Percentiles rank a stretch among this genome's conserved stretches.
These are phyloP conservation scores for Remorina albescens DNA, from an alignment of 2,797 vertebrate genomes.

Conservation along the genomic window DNA sequence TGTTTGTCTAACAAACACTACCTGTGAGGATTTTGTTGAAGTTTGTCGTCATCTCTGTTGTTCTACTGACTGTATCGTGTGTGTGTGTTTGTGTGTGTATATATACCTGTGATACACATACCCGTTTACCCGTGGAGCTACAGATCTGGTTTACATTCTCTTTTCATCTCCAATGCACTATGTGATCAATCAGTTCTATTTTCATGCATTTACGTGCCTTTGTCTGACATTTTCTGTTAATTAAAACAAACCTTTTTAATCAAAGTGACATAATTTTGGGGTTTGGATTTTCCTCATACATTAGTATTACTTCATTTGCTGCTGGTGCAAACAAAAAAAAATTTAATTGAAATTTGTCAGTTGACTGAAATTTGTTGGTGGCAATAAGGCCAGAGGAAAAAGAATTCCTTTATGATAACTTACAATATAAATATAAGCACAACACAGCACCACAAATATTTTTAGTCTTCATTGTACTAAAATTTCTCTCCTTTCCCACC, in stretches of 20 bases:
- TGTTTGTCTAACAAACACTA: conserved; percentile 48
- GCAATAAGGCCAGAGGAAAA: background rate
- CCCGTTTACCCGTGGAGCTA: conserved; percentile 53
- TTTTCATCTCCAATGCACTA: conserved; percentile 57
- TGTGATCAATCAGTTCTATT: conserved; percentile 69
- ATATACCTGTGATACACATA: conserved; percentile 15
- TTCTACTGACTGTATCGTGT: conserved; percentile 44
- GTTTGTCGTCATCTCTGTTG: conserved; percentile 27
- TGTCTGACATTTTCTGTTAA: conserved; percentile 75
- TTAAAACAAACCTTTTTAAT: conserved; percentile 80
- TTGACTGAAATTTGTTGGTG: background rate
- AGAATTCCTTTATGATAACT: background rate
- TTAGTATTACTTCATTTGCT: too few species aligned
- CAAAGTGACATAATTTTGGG: conserved; percentile 17
- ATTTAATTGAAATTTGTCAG: background rate
- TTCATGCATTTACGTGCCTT: conserved; percentile 76
- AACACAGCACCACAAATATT: too few species aligned
- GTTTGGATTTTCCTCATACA: too few species aligned
- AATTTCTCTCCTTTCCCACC: conserved; percentile 17
- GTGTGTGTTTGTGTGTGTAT: conserved; percentile 1
- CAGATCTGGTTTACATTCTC: conserved; percentile 71
- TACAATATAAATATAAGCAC: too few species aligned
- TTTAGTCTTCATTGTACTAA: background rate
- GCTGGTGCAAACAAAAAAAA: too few species aligned
- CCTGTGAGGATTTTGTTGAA: conserved; percentile 42